phyloP scores from a whole-genome alignment of 2,888 invertebrate species.

The Melanargia galathea region DNA sequence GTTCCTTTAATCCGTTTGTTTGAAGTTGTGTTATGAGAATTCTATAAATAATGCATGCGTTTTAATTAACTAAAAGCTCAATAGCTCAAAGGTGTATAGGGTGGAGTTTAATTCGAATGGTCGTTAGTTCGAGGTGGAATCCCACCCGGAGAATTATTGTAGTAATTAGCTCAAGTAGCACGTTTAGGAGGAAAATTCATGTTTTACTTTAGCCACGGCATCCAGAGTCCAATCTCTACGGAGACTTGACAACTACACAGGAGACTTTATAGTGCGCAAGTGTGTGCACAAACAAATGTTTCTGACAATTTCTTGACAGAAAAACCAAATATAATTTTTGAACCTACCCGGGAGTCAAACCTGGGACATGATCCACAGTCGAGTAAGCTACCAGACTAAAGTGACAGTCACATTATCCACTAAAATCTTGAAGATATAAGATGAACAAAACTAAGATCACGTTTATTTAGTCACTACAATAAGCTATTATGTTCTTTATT shows the following conservation, averaged over 20 bases:
- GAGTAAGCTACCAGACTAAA: no score
- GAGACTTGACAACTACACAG: no score
- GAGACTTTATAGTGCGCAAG: no score
- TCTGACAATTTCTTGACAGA: no score
- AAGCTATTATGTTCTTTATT: not conserved
- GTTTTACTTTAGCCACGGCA: no score
- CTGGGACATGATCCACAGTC: no score
- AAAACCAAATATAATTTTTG: no score
- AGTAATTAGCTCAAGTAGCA: not conserved
- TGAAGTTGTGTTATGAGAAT: not conserved
- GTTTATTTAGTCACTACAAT: not conserved
- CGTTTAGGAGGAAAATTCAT: no score
- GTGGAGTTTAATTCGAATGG: not conserved
- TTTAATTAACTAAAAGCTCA: not conserved
- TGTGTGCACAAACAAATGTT: no score
- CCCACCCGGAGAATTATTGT: not conserved
- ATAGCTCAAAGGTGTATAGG: not conserved
- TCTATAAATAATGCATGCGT: not conserved
- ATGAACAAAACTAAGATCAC: constrained; percentile 5
- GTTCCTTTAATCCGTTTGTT: constrained; percentile 15
- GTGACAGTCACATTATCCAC: not conserved
- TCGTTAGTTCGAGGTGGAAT: not conserved
- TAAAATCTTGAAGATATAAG: constrained; percentile 20
- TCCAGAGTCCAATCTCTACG: no score
- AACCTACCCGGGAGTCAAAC: no score